Percentiles rank a stretch among this genome's conserved stretches.
Conservation (phyloP, 2,113 vertebrate genomes). For the Eclectus roratus region DNA sequence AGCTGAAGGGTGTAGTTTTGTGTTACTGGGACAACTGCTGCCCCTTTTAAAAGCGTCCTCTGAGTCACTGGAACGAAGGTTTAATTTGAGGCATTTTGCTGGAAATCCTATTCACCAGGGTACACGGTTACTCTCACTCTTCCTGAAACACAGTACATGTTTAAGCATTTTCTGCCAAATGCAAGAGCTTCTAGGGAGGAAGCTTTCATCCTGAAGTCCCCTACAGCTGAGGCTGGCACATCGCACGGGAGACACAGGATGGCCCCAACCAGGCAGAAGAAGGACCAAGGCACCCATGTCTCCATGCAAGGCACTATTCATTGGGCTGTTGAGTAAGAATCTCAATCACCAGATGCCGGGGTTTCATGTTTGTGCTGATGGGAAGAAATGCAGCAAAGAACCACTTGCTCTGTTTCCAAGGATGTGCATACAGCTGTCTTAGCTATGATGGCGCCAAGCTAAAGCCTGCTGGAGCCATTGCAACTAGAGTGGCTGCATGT, state of each 20-base stretch:
- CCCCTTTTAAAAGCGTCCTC: neutral
- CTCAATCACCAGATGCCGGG: too few relatives aligned
- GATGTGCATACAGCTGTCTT: neutral
- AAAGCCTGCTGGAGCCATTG: neutral
- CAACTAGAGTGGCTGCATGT: too few relatives aligned
- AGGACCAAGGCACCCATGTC: neutral
- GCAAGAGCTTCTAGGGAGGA: neutral
- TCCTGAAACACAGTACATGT: neutral
- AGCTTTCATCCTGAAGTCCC: neutral
- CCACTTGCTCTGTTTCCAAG: neutral
- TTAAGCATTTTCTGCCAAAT: neutral
- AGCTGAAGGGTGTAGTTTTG: neutral
- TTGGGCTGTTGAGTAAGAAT: neutral
- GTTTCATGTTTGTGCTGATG: neutral
- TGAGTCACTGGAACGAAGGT: neutral
- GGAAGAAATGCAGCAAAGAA: neutral
- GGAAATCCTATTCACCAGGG: neutral
- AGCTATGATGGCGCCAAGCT: neutral
- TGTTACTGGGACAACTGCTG: neutral
- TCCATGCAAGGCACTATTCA: neutral
- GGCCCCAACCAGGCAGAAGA: neutral
- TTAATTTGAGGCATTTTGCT: neutral
- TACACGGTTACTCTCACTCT: neutral
- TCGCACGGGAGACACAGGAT: neutral
- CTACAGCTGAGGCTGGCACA: neutral